phyloP scores from a whole-genome alignment of 2,797 vertebrate genomes.

The Amphiprion clarkii region DNA sequence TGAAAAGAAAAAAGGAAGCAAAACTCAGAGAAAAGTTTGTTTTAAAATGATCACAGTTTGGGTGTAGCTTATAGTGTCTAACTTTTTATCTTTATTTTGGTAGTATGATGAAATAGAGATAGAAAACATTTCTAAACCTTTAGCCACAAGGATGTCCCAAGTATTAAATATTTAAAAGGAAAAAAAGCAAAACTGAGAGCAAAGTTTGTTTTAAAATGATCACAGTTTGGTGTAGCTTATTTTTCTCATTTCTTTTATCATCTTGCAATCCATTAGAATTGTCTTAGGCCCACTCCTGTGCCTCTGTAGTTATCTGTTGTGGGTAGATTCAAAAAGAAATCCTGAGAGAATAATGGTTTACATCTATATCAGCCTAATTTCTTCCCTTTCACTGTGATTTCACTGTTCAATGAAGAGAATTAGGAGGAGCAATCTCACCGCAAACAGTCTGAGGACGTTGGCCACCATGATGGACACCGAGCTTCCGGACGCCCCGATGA shows the following conservation, averaged over 20 bases:
- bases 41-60: neutral
- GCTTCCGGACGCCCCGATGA: constrained; percentile 94
- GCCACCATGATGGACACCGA: constrained; percentile 98
- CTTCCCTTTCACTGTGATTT: neutral
- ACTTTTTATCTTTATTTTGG: neutral
- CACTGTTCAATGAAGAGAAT: constrained; percentile 1
- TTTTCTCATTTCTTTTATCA: neutral
- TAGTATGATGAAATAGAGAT: no score
- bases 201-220: no score
- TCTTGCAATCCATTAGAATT: neutral
- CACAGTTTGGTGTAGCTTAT: neutral
- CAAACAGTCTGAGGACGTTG: constrained; percentile 92
- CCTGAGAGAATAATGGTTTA: constrained; percentile 17
- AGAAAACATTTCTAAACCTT: no score
- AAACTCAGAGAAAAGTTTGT: no score
- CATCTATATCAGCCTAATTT: constrained; percentile 18
- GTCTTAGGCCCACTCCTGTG: neutral
- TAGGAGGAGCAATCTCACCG: constrained; percentile 78
- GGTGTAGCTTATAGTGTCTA: neutral
- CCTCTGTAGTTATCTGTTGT: neutral
- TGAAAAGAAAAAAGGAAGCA: no score
- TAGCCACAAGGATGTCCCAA: no score
- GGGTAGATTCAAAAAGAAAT: constrained; percentile 11
- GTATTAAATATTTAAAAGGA: no score
- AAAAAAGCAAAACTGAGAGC: no score